Evolutionary conservation across 92 coral and sea anemone species (phyloP).

Genomic region (Epizoanthus rinbou): DNA sequence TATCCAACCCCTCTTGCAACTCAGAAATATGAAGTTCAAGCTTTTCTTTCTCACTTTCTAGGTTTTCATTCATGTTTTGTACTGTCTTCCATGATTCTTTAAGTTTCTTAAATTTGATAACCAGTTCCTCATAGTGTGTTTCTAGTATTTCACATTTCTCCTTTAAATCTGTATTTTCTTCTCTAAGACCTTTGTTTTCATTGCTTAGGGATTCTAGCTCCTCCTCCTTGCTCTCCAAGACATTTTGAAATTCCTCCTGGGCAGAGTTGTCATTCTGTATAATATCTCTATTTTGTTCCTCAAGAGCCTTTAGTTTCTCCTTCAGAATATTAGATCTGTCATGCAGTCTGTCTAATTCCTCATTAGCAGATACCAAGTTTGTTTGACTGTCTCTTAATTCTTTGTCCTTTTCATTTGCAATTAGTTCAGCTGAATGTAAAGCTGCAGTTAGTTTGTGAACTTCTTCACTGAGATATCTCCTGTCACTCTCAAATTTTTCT

Average conservation of each 20-base stretch:
- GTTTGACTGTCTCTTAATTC: conserved; percentile 55
- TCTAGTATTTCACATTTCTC: conserved; percentile 68
- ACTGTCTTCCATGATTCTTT: conserved; percentile 66
- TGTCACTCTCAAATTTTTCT: conserved; percentile 35
- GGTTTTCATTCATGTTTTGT: conserved; percentile 63
- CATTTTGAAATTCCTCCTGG: conserved; percentile 38
- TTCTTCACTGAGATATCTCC: conserved; percentile 49
- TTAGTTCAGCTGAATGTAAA: conserved; percentile 49
- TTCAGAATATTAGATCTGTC: conserved; percentile 45
- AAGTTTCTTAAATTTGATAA: conserved; percentile 64
- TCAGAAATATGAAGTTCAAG: conserved; percentile 53
- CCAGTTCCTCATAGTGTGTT: conserved; percentile 64
- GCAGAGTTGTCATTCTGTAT: conserved; percentile 32
- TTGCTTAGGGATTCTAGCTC: conserved; percentile 49
- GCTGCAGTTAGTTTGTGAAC: conserved; percentile 49
- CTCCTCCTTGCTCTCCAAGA: conserved; percentile 46
- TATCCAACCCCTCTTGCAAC: conserved; percentile 66
- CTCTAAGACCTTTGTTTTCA: conserved; percentile 54
- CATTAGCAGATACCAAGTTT: conserved; percentile 47
- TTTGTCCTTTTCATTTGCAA: conserved; percentile 51
- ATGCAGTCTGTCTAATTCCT: conserved; percentile 62
- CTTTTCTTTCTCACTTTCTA: conserved; percentile 58
- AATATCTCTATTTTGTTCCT: conserved; percentile 31
- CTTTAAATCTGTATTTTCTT: conserved; percentile 54
- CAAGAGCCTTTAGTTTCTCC: conserved; percentile 42